These are phyloP conservation scores for Lutraria lutraria DNA, from an alignment of 2,888 invertebrate species.

Conservation along the genomic window DNA sequence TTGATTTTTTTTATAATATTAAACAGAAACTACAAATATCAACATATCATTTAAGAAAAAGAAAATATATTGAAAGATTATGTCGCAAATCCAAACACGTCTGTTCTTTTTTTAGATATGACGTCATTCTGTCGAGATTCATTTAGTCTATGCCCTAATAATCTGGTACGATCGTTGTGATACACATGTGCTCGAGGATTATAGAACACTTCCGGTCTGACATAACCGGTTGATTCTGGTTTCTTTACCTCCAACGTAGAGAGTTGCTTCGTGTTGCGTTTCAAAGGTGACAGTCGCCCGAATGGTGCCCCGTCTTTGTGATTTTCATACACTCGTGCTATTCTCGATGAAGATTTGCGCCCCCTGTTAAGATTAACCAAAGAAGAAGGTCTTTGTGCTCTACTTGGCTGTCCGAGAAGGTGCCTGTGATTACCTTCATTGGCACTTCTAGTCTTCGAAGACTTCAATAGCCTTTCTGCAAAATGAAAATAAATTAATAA, in stretches of 20 bases:
- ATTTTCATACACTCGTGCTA: conserved; percentile 8
- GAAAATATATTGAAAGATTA: too few relatives aligned
- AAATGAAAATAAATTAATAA: background rate
- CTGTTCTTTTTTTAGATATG: too few relatives aligned
- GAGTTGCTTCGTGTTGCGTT: background rate
- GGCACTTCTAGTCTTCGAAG: background rate
- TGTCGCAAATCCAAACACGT: background rate
- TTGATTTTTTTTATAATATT: too few relatives aligned
- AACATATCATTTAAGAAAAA: too few relatives aligned
- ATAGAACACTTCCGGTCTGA: conserved; percentile 32
- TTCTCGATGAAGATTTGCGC: background rate
- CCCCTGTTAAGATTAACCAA: background rate
- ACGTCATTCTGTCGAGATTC: background rate
- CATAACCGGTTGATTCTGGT: background rate
- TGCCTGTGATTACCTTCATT: background rate
- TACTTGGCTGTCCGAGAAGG: background rate
- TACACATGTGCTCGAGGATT: conserved; percentile 23
- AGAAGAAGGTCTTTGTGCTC: background rate
- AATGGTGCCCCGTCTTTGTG: background rate
- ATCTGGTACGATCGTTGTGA: background rate
- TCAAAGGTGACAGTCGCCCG: background rate
- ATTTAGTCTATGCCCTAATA: conserved; percentile 19
- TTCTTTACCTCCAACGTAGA: background rate
- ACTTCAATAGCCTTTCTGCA: background rate
- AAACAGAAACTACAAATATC: too few relatives aligned